Base-by-base conservation (phyloP, 1,140 invertebrate genomes). In the Magallana angulata region DNA sequence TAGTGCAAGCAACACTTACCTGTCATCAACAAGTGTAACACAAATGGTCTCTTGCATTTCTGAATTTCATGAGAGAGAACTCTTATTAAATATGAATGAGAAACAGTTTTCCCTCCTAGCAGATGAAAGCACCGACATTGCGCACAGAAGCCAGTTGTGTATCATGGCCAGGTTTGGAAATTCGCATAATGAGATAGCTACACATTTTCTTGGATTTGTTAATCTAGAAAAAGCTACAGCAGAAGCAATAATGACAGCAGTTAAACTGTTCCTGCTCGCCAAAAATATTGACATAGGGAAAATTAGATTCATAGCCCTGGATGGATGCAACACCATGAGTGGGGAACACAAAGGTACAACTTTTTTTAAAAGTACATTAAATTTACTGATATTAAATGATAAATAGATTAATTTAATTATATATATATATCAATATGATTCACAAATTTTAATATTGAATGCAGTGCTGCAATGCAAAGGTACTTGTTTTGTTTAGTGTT, bases 281-380 rank as follows among this genome's bases (percentile, higher is more conserved):
- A 86, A 81, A 57, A 24, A 59, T 14, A 24, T 81, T 18, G 85
- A 86, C 9, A 8, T 86, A 2, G 8, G 5, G 18, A 76, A 59
- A 59, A 18, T 86, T 7, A 57, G 85, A 7, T 86, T 86, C 57
- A 18, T 81, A 2, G 71, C 68, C n/a, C 36, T 81, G 8, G 85
- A 86, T 58, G 85, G 85, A 59, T 86, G 71, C 18, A 86, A 86
- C 57, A 86, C 85, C 8, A 86, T 86, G 85, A 86, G 85, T 60
- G 68, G 85, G 58, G 30, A 80, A 30, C 68, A 81, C 2, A 86
- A 58, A 80, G 85, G 85, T 80, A 30, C 36, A 36, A 36, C 36
- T 36, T 36, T 36, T 36, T 36, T 36, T 36, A 36, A 36, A 36
- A 36, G 36, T 36, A 36, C 36, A 36, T 36, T 36, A 36, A 36